Conservation (phyloP, 2,888 invertebrate species). For the Onchidella celtica region DNA sequence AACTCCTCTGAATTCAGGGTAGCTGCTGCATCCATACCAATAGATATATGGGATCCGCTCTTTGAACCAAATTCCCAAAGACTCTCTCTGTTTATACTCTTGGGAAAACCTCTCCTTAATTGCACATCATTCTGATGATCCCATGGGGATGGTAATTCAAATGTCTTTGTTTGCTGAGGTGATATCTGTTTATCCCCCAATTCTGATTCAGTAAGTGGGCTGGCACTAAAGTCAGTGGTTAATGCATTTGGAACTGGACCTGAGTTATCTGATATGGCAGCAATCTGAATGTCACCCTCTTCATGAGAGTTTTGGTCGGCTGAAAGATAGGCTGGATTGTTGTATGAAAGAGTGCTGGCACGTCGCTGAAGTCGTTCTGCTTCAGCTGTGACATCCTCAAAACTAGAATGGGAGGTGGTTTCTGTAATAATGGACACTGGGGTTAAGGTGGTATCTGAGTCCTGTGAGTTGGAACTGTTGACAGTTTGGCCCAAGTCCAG, state of each 20-base stretch:
- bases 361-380: neutral
- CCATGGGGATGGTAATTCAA: too few species aligned
- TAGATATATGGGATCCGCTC: neutral
- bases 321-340: neutral
- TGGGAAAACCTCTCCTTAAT: neutral
- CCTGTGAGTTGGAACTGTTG: too few species aligned
- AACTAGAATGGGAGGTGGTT: conserved; percentile 3
- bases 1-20: neutral
- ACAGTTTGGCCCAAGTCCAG: neutral
- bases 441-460: too few species aligned
- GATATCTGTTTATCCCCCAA: neutral
- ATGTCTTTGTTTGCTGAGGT: too few species aligned
- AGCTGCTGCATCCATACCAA: neutral
- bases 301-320: neutral
- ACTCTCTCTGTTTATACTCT: neutral
- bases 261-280: neutral
- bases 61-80: neutral
- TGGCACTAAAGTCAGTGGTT: neutral
- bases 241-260: neutral
- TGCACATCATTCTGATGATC: neutral
- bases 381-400: conserved; percentile 14
- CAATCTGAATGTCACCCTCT: neutral
- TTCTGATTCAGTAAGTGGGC: neutral
- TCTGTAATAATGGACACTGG: neutral
- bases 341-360: neutral